Conservation (phyloP, 2,797 vertebrate species). For the Onychomys arenicola region DNA sequence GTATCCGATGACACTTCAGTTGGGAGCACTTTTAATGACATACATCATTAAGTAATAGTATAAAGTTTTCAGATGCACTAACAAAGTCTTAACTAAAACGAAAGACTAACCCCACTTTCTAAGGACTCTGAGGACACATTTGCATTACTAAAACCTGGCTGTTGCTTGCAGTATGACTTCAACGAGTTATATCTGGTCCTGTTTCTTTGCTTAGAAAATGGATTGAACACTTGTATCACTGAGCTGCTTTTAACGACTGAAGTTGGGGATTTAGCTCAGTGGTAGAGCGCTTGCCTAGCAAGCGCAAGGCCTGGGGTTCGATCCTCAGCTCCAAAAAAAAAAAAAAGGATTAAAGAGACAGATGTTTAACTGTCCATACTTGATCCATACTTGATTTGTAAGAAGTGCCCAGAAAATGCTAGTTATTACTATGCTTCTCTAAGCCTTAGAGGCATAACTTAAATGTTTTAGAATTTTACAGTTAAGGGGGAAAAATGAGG, state of each 20-base stretch:
- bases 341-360: conserved; percentile 32
- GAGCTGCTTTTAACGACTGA: conserved; percentile 30
- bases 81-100: not conserved
- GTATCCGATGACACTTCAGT: not conserved
- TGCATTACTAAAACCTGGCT: conserved; percentile 20
- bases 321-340: too few relatives aligned
- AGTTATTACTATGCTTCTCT: not conserved
- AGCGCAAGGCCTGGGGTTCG: too few relatives aligned
- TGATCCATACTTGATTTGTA: conserved; percentile 10
- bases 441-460: not conserved
- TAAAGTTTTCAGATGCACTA: conserved; percentile 29
- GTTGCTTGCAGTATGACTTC: not conserved
- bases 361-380: not conserved
- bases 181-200: not conserved
- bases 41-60: not conserved
- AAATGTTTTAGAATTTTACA: not conserved
- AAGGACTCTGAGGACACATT: conserved; percentile 14
- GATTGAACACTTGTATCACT: not conserved
- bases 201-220: conserved; percentile 21
- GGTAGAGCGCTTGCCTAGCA: too few relatives aligned
- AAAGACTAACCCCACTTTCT: conserved; percentile 36
- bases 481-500: conserved; percentile 28
- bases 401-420: not conserved
- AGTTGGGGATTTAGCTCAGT: too few relatives aligned
- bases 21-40: not conserved